Conservation (phyloP, 1,140 invertebrate species). For the Pristionchus pacificus region DNA sequence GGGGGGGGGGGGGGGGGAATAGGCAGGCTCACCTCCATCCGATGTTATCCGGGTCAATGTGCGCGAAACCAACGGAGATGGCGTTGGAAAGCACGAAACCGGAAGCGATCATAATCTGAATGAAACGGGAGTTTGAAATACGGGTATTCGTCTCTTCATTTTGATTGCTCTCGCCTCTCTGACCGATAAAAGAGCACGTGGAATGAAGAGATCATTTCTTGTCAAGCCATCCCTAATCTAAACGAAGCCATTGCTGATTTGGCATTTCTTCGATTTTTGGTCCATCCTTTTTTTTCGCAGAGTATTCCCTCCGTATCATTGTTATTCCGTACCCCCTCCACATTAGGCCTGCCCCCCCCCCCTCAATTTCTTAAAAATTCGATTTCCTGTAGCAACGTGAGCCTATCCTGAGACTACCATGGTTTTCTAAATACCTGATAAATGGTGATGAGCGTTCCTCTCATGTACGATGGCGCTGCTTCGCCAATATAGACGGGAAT, state of each 20-base stretch:
- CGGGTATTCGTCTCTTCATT: too few species aligned
- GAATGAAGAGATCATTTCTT: too few species aligned
- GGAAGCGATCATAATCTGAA: conserved; percentile 65
- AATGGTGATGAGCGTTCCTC: conserved; percentile 63
- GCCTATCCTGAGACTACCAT: neutral
- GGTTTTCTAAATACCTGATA: conserved; percentile 46
- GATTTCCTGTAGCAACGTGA: neutral
- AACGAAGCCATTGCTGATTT: too few species aligned
- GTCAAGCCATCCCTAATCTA: too few species aligned
- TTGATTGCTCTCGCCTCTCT: too few species aligned
- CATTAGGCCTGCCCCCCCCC: neutral
- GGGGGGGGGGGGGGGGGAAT: too few species aligned
- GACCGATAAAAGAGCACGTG: too few species aligned
- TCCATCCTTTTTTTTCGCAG: too few species aligned
- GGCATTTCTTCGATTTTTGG: neutral
- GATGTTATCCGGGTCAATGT: conserved; percentile 55
- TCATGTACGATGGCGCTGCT: conserved; percentile 61
- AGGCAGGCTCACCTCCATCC: conserved; percentile 59
- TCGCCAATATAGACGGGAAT: conserved; percentile 68
- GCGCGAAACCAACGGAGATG: conserved; percentile 63
- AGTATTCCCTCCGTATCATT: too few species aligned
- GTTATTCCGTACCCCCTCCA: too few species aligned
- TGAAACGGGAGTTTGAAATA: too few species aligned
- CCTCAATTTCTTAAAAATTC: neutral
- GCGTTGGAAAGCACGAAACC: conserved; percentile 65